These are phyloP conservation scores for Agrochola lychnidis DNA, from an alignment of 2,888 invertebrate genomes.

Conservation along the genomic window DNA sequence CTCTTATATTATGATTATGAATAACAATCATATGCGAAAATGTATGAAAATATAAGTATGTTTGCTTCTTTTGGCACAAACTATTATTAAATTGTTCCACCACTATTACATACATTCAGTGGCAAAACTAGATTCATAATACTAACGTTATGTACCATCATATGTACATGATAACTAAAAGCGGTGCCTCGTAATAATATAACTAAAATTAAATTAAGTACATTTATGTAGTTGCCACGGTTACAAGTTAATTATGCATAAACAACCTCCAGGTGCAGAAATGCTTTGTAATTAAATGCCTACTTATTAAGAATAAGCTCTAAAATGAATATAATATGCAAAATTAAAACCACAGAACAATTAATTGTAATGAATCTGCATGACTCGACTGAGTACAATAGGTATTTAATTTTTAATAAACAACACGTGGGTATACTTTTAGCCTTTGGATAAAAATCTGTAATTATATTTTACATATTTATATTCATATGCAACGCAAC, in stretches of 20 bases:
- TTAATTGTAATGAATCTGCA: conserved; percentile 9
- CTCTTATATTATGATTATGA: conserved; percentile 11
- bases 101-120: conserved; percentile 29
- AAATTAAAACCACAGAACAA: conserved; percentile 38
- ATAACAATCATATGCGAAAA: conserved; percentile 51
- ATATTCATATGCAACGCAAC: conserved; percentile 37
- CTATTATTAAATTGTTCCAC: conserved; percentile 51
- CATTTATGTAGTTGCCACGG: conserved; percentile 58
- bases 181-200: conserved; percentile 42
- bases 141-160: conserved; percentile 37
- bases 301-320: conserved; percentile 28
- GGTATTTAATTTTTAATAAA: conserved; percentile 24
- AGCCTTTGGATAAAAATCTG: conserved; percentile 23
- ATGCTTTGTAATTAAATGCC: conserved; percentile 45
- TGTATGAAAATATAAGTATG: conserved; percentile 59
- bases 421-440: conserved; percentile 10
- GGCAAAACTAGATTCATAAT: conserved; percentile 42
- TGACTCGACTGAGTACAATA: conserved; percentile 21
- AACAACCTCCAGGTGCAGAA: conserved; percentile 55
- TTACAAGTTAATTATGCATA: conserved; percentile 32
- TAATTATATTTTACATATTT: conserved; percentile 52
- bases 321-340: conserved; percentile 45
- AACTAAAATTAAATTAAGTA: conserved; percentile 62
- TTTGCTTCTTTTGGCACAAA: conserved; percentile 67
- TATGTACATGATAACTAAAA: conserved; percentile 45